Percentiles rank a stretch among this genome's conserved stretches.
Conservation (phyloP, 2,888 invertebrate species). For the Mythimna vitellina region DNA sequence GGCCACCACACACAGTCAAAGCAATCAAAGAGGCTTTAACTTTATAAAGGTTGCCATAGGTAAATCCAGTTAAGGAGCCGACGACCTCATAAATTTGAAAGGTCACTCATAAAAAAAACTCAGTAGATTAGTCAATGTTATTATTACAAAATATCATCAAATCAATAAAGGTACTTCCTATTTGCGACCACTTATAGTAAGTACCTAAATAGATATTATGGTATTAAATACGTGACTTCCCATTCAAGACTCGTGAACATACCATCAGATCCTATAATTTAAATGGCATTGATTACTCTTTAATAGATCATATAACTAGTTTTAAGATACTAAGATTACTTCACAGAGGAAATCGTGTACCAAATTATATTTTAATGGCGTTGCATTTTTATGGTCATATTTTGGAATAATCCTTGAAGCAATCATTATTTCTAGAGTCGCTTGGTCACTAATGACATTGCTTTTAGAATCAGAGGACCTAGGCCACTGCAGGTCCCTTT, state of each 20-base stretch:
- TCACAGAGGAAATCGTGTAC: conserved; percentile 58
- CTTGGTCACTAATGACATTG: conserved; percentile 57
- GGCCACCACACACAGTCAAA: no score
- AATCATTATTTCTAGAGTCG: conserved; percentile 51
- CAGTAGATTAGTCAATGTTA: neutral
- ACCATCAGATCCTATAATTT: conserved; percentile 39
- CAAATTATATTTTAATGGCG: conserved; percentile 55
- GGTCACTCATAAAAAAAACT: neutral
- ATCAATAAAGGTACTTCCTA: conserved; percentile 8
- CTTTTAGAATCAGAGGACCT: conserved; percentile 36
- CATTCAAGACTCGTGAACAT: conserved; percentile 42
- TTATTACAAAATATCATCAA: neutral
- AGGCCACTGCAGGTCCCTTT: conserved; percentile 17
- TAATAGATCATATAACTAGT: conserved; percentile 43
- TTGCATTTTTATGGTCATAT: conserved; percentile 49
- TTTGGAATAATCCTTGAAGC: conserved; percentile 55
- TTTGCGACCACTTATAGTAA: neutral
- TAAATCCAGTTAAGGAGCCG: no score
- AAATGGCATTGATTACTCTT: conserved; percentile 52
- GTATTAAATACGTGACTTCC: conserved; percentile 51
- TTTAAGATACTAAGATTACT: conserved; percentile 39
- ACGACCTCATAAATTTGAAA: no score
- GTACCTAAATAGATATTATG: neutral
- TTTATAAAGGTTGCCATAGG: no score
- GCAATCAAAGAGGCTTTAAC: no score